phyloP scores from a whole-genome alignment of 2,888 invertebrate genomes.

The Apodemia hepburni region DNA sequence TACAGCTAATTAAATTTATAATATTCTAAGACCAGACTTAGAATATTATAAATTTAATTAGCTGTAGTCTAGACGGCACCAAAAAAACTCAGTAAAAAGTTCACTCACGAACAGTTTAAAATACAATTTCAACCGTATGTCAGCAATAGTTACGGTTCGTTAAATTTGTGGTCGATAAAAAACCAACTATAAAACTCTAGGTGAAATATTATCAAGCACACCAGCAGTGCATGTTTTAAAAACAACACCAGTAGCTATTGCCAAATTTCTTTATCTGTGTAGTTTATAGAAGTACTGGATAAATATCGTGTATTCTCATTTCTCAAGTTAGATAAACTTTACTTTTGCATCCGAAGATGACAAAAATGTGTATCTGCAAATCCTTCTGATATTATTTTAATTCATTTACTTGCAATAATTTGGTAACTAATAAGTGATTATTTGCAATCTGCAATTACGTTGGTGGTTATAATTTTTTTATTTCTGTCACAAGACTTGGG shows the following conservation, averaged over 20 bases:
- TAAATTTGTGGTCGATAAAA: constrained; percentile 20
- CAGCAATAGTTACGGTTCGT: constrained; percentile 17
- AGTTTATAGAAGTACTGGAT: neutral
- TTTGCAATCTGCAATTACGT: no score
- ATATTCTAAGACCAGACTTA: no score
- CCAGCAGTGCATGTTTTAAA: neutral
- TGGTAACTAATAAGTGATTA: no score
- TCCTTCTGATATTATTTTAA: no score
- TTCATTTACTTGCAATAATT: no score
- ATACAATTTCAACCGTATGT: constrained; percentile 15
- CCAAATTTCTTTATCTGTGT: neutral
- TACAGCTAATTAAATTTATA: neutral
- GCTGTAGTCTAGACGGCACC: neutral
- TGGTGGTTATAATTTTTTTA: no score
- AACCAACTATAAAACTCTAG: constrained; percentile 19
- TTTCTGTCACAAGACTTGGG: no score
- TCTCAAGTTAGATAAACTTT: neutral
- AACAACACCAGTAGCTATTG: neutral
- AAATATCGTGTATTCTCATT: neutral
- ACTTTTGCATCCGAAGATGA: no score
- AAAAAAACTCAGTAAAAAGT: neutral
- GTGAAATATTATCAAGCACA: constrained; percentile 14
- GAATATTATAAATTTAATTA: no score
- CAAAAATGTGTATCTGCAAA: no score
- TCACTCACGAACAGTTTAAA: neutral